phyloP scores from a whole-genome alignment of 2,113 vertebrate genomes.

The Barnardius zonarius region DNA sequence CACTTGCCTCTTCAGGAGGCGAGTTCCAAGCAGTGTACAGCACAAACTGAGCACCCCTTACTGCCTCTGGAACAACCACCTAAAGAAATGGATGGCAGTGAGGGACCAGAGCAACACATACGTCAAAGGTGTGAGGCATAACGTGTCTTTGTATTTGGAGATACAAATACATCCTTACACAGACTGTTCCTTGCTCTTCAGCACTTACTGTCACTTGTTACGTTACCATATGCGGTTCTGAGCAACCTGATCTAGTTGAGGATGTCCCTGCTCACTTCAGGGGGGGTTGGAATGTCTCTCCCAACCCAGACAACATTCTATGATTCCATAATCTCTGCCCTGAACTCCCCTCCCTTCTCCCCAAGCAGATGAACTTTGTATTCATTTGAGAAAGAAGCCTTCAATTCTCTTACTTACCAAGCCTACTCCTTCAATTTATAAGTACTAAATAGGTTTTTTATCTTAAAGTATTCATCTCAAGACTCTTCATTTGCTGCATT shows the following conservation, averaged over 20 bases:
- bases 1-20: neutral
- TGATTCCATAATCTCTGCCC: neutral
- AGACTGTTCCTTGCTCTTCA: neutral
- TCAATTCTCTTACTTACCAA: neutral
- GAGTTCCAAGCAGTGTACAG: neutral
- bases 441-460: neutral
- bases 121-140: neutral
- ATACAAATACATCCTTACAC: neutral
- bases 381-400: neutral
- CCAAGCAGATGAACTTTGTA: neutral
- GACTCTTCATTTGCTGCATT: neutral
- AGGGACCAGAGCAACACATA: neutral
- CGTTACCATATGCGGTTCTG: neutral
- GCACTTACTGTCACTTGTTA: neutral
- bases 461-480: neutral
- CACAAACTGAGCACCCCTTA: neutral
- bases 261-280: neutral
- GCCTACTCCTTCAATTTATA: neutral
- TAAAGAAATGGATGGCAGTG: accelerated
- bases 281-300: neutral
- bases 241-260: neutral
- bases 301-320: neutral
- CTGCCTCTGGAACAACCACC: neutral
- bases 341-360: neutral
- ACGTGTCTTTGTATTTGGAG: neutral